A percentile compares a stretch with the other conserved stretches of the same genome.
Evolutionary conservation across 2,797 vertebrate species (phyloP).

Genomic region (Vireo griseus): DNA sequence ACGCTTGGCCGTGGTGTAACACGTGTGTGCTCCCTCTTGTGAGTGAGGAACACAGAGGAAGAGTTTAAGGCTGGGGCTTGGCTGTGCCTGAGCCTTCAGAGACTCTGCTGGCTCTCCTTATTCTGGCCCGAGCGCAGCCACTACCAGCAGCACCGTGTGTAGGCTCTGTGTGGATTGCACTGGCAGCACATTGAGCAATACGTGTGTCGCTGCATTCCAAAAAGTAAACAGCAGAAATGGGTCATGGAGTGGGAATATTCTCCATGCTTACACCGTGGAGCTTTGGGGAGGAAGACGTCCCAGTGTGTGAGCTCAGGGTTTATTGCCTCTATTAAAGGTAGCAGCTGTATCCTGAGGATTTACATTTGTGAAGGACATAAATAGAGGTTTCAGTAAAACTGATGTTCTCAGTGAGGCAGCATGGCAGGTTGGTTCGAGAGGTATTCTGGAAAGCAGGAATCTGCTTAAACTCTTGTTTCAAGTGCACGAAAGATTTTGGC

Average conservation of each 20-base stretch:
- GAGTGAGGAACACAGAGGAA: not conserved
- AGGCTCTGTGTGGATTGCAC: not conserved
- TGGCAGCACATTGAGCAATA: not conserved
- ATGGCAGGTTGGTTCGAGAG: not conserved
- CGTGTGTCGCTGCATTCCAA: not conserved
- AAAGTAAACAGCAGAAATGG: not conserved
- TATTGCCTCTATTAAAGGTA: not conserved
- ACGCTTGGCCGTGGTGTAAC: accelerated
- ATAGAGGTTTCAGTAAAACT: not conserved
- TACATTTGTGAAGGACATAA: not conserved
- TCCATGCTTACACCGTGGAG: accelerated
- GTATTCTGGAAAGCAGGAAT: not conserved
- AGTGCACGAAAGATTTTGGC: not conserved
- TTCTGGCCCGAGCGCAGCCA: not conserved
- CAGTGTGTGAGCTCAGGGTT: not conserved
- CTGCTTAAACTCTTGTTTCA: not conserved
- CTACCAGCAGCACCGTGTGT: not conserved
- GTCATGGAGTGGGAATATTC: not conserved
- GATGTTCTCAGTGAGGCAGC: not conserved
- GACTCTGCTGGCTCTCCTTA: not conserved
- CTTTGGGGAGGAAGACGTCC: not conserved
- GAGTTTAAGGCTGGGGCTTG: not conserved
- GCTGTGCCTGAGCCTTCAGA: not conserved
- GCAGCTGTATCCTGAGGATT: not conserved
- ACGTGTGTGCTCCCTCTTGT: not conserved